A percentile compares a stretch with the other conserved stretches of the same genome.
Evolutionary conservation across 2,888 invertebrate genomes (phyloP).

Genomic region (Prenolepis imparis): DNA sequence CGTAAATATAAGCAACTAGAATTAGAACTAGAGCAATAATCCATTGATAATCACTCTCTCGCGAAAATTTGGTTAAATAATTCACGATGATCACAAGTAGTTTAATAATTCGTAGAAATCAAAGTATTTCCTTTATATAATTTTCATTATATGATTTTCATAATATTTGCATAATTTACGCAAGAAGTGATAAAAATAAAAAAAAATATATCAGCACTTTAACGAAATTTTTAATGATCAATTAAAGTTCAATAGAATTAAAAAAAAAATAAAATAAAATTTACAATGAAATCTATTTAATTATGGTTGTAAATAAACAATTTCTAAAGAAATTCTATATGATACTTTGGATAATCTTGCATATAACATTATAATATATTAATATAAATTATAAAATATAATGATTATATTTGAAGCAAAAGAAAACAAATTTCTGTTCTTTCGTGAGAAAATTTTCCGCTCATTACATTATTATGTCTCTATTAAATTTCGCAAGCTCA

Average conservation of each 20-base stretch:
- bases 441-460: background rate
- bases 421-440: background rate
- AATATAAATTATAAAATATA: background rate
- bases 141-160: background rate
- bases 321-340: background rate
- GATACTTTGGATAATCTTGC: background rate
- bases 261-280: no score
- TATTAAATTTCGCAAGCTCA: constrained; percentile 1
- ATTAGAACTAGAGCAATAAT: background rate
- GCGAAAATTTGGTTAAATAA: background rate
- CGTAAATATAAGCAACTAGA: constrained; percentile 4
- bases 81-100: background rate
- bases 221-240: background rate
- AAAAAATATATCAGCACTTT: background rate
- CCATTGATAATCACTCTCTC: background rate
- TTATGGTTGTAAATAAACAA: background rate
- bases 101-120: background rate
- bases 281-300: background rate
- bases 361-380: background rate
- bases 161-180: background rate
- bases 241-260: background rate
- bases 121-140: background rate
- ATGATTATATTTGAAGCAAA: background rate
- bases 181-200: background rate
- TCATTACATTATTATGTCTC: constrained; percentile 12